A percentile compares a stretch with the other conserved stretches of the same genome.
phyloP scores from a whole-genome alignment of 23 tunicate species.

The Aplidium turbinatum region DNA sequence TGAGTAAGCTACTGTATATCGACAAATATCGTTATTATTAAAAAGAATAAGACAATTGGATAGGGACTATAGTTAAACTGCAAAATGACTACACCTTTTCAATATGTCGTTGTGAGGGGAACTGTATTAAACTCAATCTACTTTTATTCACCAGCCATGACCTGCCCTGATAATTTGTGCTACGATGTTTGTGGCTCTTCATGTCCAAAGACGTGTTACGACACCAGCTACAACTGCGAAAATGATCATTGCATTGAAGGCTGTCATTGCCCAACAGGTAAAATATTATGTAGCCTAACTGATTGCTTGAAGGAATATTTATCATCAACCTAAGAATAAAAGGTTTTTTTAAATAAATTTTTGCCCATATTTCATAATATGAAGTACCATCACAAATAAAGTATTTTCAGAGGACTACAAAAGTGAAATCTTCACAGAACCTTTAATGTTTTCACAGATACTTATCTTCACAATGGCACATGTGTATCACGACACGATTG shows the following conservation, averaged over 20 bases:
- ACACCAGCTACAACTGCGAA: conserved; percentile 95
- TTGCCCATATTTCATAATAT: not conserved
- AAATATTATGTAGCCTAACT: too few relatives aligned
- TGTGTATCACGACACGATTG: conserved; percentile 82
- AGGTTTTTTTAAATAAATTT: not conserved
- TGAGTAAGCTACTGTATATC: too few relatives aligned
- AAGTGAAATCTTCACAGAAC: too few relatives aligned
- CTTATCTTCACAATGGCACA: conserved; percentile 93
- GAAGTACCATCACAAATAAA: not conserved
- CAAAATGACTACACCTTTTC: too few relatives aligned
- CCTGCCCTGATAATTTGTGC: conserved; percentile 76
- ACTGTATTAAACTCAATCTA: too few relatives aligned
- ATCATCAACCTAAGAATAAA: too few relatives aligned
- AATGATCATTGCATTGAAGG: conserved; percentile 98
- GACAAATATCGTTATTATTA: too few relatives aligned
- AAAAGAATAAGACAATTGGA: too few relatives aligned
- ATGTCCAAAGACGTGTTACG: conserved; percentile 92
- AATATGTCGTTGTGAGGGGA: too few relatives aligned
- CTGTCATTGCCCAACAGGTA: conserved; percentile 95
- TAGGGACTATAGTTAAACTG: too few relatives aligned
- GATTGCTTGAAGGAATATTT: too few relatives aligned
- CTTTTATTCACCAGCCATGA: conserved; percentile 56
- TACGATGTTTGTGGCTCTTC: conserved; percentile 96
- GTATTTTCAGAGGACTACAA: not conserved
- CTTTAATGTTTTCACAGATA: conserved; percentile 41